Evolutionary conservation across 2,888 invertebrate species (phyloP), one percentile per base, ranked within the genome.

Genomic region (Linnaemya vulpina): DNA sequence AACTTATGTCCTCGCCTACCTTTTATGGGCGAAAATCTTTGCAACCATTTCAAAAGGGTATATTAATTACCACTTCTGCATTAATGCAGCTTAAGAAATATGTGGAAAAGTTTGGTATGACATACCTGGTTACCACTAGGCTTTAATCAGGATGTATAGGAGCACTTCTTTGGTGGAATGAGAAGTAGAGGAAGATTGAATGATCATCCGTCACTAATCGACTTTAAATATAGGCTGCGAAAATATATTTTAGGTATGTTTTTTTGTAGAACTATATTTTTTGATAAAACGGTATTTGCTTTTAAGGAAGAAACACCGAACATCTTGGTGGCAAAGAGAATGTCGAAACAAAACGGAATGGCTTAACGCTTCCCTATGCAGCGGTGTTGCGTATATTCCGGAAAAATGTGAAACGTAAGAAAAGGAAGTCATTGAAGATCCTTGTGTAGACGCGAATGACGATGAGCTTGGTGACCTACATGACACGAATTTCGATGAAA

Each of bases 241-340:
- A 62, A 62, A 20, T 62, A 62, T 25, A 40, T 62, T 5, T 20
- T 40, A 10, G 38, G 62, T 62, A 43, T 22, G 13, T 22, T 4
- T 38, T 38, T 38, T 38, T 9, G 10, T 38, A 38, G 9, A 38
- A 13, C 11, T 15, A 63, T 40, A 22, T 40, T 43, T 5, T 43
- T 11, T 30, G n/a, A 38, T 9, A 38, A 38, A 9, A 38, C 10
- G 2, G 17, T 17, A 3, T 38, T 35, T 60, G 3, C 0, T 38
- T 17, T 60, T 63, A 38, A 38, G 20, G 20, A 7, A 20, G 43
- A 63, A 63, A 63, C 22, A 43, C 63, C 5, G 40, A 63, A 15
- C 15, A 63, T 20, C 22, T 63, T 13, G 38, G 22, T 13, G 63
- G 40, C 13, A 17, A 20, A 22, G 43, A 13, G 7, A 43, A 63